phyloP scores from a whole-genome alignment of 2,888 invertebrate species.

The Meteorus cinctellus region DNA sequence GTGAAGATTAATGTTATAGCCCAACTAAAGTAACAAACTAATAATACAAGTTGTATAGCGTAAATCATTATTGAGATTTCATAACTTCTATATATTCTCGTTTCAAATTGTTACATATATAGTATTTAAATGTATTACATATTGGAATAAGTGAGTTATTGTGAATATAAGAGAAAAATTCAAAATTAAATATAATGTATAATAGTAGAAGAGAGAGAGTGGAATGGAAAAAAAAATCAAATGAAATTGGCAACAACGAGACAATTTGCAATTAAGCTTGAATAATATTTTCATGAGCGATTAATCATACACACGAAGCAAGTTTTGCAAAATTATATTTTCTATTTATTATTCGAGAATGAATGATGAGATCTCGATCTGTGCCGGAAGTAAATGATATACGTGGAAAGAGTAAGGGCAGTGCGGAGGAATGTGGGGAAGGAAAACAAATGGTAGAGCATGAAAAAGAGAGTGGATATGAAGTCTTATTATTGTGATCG shows the following conservation, averaged over 20 bases:
- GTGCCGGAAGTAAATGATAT: conserved; percentile 37
- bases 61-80: conserved; percentile 46
- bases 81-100: conserved; percentile 35
- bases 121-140: not conserved
- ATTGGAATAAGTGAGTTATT: not conserved
- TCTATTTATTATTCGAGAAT: conserved; percentile 27
- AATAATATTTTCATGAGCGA: conserved; percentile 16
- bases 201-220: not conserved
- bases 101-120: not conserved
- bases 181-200: not conserved
- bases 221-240: not conserved
- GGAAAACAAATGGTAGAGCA: conserved; percentile 14
- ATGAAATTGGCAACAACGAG: conserved; percentile 5
- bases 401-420: not conserved
- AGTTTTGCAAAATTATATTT: conserved; percentile 37
- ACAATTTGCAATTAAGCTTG: conserved; percentile 14
- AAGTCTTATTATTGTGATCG: conserved; percentile 18
- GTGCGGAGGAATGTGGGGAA: not conserved
- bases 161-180: not conserved
- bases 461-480: conserved; percentile 20
- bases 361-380: conserved; percentile 44
- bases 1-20: conserved; percentile 44
- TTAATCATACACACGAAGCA: conserved; percentile 38
- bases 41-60: conserved; percentile 43
- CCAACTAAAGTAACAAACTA: conserved; percentile 41